These are phyloP conservation scores for Microtus montanus DNA, from an alignment of 2,113 vertebrate genomes.

Conservation along the genomic window DNA sequence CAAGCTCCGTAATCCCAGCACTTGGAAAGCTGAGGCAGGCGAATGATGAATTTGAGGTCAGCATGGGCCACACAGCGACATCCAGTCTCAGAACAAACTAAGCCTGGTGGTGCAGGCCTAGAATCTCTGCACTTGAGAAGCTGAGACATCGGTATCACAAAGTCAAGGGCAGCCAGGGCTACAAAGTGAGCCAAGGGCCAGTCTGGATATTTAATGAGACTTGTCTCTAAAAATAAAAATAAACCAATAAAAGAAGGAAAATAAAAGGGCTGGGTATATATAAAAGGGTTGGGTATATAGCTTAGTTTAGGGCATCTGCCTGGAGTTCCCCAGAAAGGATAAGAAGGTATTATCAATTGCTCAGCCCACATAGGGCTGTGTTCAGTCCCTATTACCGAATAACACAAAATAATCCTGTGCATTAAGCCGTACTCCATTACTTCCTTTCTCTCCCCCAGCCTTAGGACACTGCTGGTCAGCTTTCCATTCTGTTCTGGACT, in stretches of 20 bases:
- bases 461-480: not conserved
- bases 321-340: not conserved
- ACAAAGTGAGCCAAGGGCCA: not conserved
- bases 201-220: not conserved
- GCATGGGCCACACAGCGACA: not conserved
- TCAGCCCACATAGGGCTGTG: not conserved
- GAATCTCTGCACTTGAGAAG: not conserved
- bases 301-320: not conserved
- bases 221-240: not conserved
- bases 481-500: not conserved
- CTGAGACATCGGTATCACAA: not conserved
- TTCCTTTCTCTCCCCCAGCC: not conserved
- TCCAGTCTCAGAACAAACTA: not conserved
- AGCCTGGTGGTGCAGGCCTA: not conserved
- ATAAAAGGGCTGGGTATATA: not conserved
- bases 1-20: not conserved
- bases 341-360: not conserved
- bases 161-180: not conserved
- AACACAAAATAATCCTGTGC: not conserved
- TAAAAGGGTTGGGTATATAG: not conserved
- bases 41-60: not conserved
- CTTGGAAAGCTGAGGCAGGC: not conserved
- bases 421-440: not conserved
- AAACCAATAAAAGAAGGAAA: not conserved
- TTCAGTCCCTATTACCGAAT: not conserved